phyloP scores from a whole-genome alignment of 2,888 invertebrate species.

The Drosophila vallismaia region DNA sequence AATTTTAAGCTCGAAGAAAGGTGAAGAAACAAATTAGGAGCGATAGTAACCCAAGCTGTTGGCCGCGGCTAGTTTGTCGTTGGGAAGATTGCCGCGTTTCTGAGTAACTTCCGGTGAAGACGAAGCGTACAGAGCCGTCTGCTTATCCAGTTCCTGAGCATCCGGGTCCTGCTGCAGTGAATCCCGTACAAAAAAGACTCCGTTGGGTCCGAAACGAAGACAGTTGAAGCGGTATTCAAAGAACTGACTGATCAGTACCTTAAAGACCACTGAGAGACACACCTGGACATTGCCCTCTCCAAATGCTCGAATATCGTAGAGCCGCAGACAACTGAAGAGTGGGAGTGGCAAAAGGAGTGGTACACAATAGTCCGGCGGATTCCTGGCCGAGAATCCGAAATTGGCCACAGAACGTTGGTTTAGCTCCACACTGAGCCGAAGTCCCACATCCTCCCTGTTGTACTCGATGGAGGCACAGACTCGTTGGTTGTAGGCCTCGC shows the following conservation, averaged over 20 bases:
- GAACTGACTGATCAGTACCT: constrained; percentile 50
- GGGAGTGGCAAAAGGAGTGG: constrained; percentile 65
- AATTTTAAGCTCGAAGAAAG: not conserved
- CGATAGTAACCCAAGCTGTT: constrained; percentile 8
- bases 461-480: constrained; percentile 51
- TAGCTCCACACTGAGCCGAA: constrained; percentile 50
- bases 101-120: not conserved
- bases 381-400: constrained; percentile 51
- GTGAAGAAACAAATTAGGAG: constrained; percentile 4
- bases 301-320: constrained; percentile 54
- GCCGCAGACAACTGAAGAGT: constrained; percentile 60
- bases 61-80: constrained; percentile 25
- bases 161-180: constrained; percentile 2
- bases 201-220: constrained; percentile 52
- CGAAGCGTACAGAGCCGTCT: no score
- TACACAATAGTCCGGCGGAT: constrained; percentile 62
- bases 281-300: constrained; percentile 51
- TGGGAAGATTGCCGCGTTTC: constrained; percentile 2
- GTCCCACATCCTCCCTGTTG: constrained; percentile 28
- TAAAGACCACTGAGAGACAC: constrained; percentile 61
- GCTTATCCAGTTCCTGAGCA: constrained; percentile 12
- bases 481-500: constrained; percentile 40
- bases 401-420: constrained; percentile 48
- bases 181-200: constrained; percentile 41
- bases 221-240: constrained; percentile 66